Evolutionary conservation across 2,797 vertebrate genomes (phyloP), one percentile per base, ranked within the genome.

Genomic region (Petrocephalus schoutedeni): DNA sequence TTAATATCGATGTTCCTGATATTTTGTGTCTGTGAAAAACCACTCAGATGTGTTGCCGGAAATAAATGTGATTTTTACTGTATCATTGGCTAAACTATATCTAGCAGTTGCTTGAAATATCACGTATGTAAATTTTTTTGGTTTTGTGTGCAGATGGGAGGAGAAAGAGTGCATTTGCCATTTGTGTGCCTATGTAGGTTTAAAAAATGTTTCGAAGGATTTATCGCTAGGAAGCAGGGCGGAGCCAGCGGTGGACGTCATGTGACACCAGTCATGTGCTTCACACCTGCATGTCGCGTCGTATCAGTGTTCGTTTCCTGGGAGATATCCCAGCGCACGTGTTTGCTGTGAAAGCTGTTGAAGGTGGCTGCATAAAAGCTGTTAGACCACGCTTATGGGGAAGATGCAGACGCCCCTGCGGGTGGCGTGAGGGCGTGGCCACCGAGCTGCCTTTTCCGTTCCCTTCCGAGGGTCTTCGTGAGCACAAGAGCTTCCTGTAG

Each of bases 401-500:
- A 56, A 16, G 53, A 85, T 0, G 41, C 41, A 80, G 74, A 19
- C 19, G 74, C 74, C 74, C 41, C 28, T 3, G 19, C 16, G 6
- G 74, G 74, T n/a, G 32, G 19, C 7, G 36, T 2, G 2, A 59
- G 28, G 21, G 16, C 16, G 1, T 64, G 85, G 53, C 14, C 53
- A 85, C 53, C 51, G 5, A 19, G 10, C 45, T 49, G n/a, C 71
- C n/a, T 56, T 58, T 54, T 58, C 71, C 16, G 10, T 58, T 28
- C 19, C 53, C 53, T 82, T 87, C 53, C 71, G n/a, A 23, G 67
- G 86, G 45, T 49, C 32, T 23, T 82, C 45, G n/a, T 59, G 74
- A 80, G 54, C 71, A 77, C 64, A 87, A 74, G 51, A 87, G 86
- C 86, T 87, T 87, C 54, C 87, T 87, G 54, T 41, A 80, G 71